phyloP scores from a whole-genome alignment of 2,888 invertebrate genomes.

The Seira ritae region DNA sequence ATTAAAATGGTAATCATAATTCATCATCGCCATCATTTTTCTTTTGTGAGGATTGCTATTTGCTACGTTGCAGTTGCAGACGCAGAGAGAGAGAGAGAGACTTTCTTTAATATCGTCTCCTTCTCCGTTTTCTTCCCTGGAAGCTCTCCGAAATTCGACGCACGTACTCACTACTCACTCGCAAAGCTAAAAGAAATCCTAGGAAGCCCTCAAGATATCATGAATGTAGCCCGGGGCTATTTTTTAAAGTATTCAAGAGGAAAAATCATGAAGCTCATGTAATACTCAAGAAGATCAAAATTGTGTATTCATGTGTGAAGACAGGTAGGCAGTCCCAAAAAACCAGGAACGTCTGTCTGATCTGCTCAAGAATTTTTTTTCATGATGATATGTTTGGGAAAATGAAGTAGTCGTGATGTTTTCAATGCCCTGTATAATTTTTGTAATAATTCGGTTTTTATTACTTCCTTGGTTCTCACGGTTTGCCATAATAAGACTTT shows the following conservation, averaged over 20 bases:
- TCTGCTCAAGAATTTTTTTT: too few relatives aligned
- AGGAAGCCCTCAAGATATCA: conserved; percentile 25
- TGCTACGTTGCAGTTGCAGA: too few relatives aligned
- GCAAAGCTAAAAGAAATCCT: not conserved
- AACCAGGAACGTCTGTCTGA: too few relatives aligned
- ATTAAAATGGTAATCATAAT: conserved; percentile 34
- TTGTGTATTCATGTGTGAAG: too few relatives aligned
- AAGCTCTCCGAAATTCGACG: conserved; percentile 42
- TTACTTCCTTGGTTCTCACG: conserved; percentile 47
- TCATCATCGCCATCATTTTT: conserved; percentile 25
- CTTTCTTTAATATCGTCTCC: not conserved
- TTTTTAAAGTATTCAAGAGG: conserved; percentile 10
- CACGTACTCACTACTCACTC: conserved; percentile 39
- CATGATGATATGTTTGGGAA: too few relatives aligned
- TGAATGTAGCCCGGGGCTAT: conserved; percentile 39
- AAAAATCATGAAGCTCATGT: too few relatives aligned
- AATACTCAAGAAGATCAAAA: too few relatives aligned
- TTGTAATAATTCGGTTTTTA: too few relatives aligned
- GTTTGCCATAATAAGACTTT: conserved; percentile 13
- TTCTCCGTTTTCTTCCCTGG: conserved; percentile 36
- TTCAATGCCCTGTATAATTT: too few relatives aligned
- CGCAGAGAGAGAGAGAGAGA: too few relatives aligned
- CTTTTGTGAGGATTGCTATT: conserved; percentile 17
- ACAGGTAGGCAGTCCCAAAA: too few relatives aligned
- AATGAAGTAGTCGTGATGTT: too few relatives aligned